These are phyloP conservation scores for Ctenoplectra terminalis DNA, from an alignment of 1,140 invertebrate genomes.

Conservation along the genomic window DNA sequence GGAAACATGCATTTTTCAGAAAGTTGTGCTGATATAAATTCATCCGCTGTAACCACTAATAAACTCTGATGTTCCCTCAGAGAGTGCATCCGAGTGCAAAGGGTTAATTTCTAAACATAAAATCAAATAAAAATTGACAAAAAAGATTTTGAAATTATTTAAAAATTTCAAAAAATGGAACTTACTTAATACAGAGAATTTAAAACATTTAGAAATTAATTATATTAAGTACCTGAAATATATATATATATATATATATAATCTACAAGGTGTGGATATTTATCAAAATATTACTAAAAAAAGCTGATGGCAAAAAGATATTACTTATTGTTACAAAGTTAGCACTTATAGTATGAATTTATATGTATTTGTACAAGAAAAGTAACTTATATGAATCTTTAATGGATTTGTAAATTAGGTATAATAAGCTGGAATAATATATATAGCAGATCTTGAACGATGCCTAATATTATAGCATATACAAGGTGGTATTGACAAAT, in stretches of 20 bases:
- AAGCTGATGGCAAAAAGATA: not conserved
- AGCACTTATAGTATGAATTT: conserved; percentile 20
- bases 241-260: too few species aligned
- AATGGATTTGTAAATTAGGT: not conserved
- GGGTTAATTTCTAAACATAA: not conserved
- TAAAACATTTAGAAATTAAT: conserved; percentile 4
- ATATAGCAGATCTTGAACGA: not conserved
- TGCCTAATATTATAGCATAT: too few species aligned
- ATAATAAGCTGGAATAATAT: conserved; percentile 3
- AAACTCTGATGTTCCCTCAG: too few species aligned
- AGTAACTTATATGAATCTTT: conserved; percentile 11
- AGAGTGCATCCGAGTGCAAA: too few species aligned
- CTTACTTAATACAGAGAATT: conserved; percentile 37
- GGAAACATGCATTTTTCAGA: too few species aligned
- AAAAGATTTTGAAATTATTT: conserved; percentile 31
- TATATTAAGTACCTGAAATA: conserved; percentile 56
- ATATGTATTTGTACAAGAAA: conserved; percentile 30
- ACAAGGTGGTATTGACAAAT: too few species aligned
- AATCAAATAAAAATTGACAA: not conserved
- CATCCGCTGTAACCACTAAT: too few species aligned
- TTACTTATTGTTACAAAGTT: conserved; percentile 6
- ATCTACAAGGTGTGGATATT: not conserved
- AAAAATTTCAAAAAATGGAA: not conserved
- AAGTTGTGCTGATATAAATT: too few species aligned
- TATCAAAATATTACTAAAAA: conserved; percentile 25